Conservation (phyloP, 2,797 vertebrate genomes). For the Anguilla pacifica region DNA sequence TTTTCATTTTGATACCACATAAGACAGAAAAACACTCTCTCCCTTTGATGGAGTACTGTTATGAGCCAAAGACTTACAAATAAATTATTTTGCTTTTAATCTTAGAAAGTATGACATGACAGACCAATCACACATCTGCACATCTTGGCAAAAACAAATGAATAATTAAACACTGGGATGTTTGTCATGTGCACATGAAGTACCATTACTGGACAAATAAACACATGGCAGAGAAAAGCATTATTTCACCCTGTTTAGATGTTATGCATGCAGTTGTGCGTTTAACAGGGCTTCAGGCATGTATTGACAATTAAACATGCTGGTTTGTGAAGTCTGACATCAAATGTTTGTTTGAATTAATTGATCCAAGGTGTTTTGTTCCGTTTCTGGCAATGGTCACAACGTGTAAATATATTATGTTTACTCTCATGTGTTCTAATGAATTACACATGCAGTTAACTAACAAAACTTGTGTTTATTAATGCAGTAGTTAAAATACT, state of each 20-base stretch:
- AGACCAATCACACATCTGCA: conserved; percentile 38
- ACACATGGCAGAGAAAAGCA: conserved; percentile 51
- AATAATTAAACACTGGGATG: conserved; percentile 66
- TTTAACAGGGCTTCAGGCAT: conserved; percentile 56
- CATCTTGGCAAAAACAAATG: conserved; percentile 64
- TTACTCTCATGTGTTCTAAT: conserved; percentile 30
- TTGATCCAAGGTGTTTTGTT: conserved; percentile 43
- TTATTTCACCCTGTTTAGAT: conserved; percentile 47
- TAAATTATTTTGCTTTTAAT: conserved; percentile 32
- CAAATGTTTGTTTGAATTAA: conserved; percentile 56
- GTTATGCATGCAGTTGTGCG: conserved; percentile 54
- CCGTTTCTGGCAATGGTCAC: conserved; percentile 30
- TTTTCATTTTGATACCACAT: neutral
- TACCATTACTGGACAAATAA: conserved; percentile 58
- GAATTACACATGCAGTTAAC: conserved; percentile 34
- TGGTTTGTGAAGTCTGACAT: conserved; percentile 51
- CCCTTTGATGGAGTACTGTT: neutral
- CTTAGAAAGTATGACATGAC: conserved; percentile 23
- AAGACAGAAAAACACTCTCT: neutral
- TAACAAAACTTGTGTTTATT: conserved; percentile 40
- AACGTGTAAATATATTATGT: conserved; percentile 22
- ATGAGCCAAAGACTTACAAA: neutral
- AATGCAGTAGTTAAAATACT: conserved; percentile 20
- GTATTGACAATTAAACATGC: conserved; percentile 64
- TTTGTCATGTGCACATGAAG: conserved; percentile 61